Percentiles rank a stretch among this genome's conserved stretches.
These are phyloP conservation scores for Gambusia yucatana DNA, from an alignment of 2,797 vertebrate species.

Conservation along the genomic window DNA sequence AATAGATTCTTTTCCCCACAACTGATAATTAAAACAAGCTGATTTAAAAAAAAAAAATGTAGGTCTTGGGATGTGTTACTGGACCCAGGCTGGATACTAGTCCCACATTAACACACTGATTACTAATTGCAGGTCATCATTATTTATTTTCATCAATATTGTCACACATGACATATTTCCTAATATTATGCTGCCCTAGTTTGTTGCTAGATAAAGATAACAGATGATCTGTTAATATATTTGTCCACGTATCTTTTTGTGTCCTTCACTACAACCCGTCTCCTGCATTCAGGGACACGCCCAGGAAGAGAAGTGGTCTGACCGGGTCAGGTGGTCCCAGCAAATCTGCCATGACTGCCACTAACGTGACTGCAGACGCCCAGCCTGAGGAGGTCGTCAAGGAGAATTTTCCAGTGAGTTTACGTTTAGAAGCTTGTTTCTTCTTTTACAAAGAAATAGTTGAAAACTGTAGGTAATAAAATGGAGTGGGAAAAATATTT, in stretches of 20 bases:
- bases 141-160: not conserved
- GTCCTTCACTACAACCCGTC: not conserved
- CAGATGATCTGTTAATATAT: not conserved
- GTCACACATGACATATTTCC: not conserved
- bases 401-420: slow-evolving; percentile 90
- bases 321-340: slow-evolving; percentile 71
- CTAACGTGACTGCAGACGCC: slow-evolving; percentile 77
- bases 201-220: not conserved
- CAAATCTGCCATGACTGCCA: slow-evolving; percentile 72
- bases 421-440: not conserved
- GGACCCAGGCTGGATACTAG: not conserved
- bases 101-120: not conserved
- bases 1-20: not conserved
- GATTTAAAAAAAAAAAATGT: not conserved
- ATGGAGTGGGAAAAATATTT: not conserved
- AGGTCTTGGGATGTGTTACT: not conserved
- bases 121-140: not conserved
- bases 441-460: not conserved
- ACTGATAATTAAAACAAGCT: not conserved
- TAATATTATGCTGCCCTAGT: not conserved
- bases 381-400: slow-evolving; percentile 85
- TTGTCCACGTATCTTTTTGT: not conserved
- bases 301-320: slow-evolving; percentile 83
- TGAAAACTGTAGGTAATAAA: not conserved
- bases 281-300: slow-evolving; percentile 87